phyloP scores from a whole-genome alignment of 37 sponge, comb jelly and placozoan genomes.

The Ianthella basta region DNA sequence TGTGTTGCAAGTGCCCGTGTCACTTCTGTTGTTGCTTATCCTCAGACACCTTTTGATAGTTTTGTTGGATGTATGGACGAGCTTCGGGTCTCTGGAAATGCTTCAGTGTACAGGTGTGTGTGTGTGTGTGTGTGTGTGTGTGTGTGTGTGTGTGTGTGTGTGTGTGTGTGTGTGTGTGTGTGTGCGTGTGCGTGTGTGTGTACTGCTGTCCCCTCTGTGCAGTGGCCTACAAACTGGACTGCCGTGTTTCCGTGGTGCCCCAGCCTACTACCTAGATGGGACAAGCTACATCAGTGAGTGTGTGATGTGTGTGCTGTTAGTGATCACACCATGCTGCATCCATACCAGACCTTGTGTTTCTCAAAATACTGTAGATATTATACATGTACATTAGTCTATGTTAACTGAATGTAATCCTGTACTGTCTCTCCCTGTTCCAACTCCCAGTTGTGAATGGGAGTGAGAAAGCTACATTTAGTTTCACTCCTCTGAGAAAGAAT shows the following conservation, averaged over 20 bases:
- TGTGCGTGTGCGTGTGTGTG: no score
- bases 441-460: background rate
- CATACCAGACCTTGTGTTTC: background rate
- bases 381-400: no score
- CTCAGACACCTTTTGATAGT: background rate
- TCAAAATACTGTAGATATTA: background rate
- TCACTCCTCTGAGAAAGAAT: background rate
- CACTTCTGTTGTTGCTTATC: background rate
- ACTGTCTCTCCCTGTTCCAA: no score
- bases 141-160: no score
- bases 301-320: background rate
- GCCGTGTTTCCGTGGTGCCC: background rate
- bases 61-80: slow-evolving; percentile 8
- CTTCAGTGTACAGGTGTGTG: no score
- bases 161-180: background rate
- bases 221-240: background rate
- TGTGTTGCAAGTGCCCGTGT: background rate
- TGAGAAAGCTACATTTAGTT: background rate
- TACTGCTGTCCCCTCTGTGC: no score
- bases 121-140: no score
- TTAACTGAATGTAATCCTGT: no score
- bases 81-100: background rate
- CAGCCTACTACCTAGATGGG: slow-evolving; percentile 9
- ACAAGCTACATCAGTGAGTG: background rate
- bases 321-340: background rate